Percentiles rank a stretch among this genome's conserved stretches.
Conservation (phyloP, 2,113 vertebrate species). For the Amblyornis subalaris region DNA sequence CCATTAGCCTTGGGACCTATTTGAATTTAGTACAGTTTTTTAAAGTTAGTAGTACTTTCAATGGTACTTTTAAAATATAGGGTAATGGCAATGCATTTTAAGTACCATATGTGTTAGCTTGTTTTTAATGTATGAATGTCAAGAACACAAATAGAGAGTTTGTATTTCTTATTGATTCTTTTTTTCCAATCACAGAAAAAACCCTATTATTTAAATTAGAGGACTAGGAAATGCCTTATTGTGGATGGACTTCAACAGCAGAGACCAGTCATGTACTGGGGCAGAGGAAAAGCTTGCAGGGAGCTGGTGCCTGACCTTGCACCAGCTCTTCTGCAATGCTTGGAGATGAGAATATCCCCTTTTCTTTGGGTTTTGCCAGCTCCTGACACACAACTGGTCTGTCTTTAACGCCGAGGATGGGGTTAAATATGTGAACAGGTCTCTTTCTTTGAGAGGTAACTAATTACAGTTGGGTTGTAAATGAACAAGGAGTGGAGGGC, state of each 20-base stretch:
- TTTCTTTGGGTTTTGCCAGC: neutral
- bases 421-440: neutral
- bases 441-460: neutral
- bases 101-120: constrained; percentile 65
- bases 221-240: neutral
- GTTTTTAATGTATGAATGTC: constrained; percentile 74
- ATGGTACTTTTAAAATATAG: constrained; percentile 79
- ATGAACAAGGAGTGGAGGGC: neutral
- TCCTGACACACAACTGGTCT: neutral
- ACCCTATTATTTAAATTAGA: neutral
- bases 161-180: constrained; percentile 42
- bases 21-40: constrained; percentile 82
- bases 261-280: neutral
- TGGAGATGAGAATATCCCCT: neutral
- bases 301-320: neutral
- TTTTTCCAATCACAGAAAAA: neutral
- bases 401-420: neutral
- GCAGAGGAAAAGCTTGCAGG: neutral
- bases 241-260: neutral
- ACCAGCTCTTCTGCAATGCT: neutral
- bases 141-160: constrained; percentile 63
- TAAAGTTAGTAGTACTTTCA: constrained; percentile 73
- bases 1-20: constrained; percentile 86
- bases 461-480: neutral
- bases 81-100: constrained; percentile 79